A percentile compares a stretch with the other conserved stretches of the same genome.
phyloP scores from a whole-genome alignment of 2,113 vertebrate genomes.

The Salvelinus sp. region DNA sequence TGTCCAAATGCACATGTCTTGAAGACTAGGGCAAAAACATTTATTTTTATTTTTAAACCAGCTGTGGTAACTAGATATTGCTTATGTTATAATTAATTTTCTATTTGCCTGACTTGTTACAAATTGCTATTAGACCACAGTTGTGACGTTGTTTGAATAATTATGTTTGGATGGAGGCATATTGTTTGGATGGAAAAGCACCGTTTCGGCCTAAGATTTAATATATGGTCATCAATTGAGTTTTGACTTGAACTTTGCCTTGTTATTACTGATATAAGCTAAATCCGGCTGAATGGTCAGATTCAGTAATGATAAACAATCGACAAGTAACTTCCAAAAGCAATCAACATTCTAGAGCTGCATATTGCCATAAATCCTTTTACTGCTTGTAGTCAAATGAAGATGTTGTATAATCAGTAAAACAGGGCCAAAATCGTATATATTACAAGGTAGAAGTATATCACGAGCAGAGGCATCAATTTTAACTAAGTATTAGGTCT shows the following conservation, averaged over 20 bases:
- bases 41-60: no score
- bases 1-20: not conserved
- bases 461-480: constrained; percentile 11
- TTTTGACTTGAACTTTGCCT: constrained; percentile 19
- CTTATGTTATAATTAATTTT: not conserved
- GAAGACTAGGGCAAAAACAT: no score
- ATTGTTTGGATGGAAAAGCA: constrained; percentile 13
- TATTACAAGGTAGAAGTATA: constrained; percentile 30
- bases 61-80: not conserved
- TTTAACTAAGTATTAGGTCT: not conserved
- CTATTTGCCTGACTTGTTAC: not conserved
- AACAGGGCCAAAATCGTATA: constrained; percentile 20
- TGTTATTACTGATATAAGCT: constrained; percentile 9
- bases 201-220: not conserved
- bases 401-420: constrained; percentile 26
- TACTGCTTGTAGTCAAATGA: constrained; percentile 41
- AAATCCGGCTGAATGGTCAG: not conserved
- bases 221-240: not conserved
- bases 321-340: constrained; percentile 34
- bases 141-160: not conserved
- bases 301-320: not conserved
- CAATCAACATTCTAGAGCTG: constrained; percentile 25
- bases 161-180: no score
- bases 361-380: constrained; percentile 33
- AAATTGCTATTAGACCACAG: not conserved